phyloP scores from a whole-genome alignment of 1,140 invertebrate species.

The Aradophagus sp. region DNA sequence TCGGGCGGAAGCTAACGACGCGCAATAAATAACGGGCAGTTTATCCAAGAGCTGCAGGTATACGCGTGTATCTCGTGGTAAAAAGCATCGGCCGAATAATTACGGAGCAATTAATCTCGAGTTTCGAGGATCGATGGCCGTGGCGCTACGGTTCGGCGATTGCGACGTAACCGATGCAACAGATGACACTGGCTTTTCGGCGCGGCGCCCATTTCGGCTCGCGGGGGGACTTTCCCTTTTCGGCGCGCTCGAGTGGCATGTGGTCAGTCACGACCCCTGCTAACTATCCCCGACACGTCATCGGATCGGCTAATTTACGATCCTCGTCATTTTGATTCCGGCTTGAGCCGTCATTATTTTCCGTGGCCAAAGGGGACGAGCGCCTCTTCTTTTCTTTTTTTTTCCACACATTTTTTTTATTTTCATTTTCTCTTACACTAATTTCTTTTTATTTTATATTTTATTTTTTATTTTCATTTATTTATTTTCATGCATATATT shows the following conservation, averaged over 20 bases:
- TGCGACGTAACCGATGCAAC: constrained; percentile 70
- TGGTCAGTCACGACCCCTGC: constrained; percentile 60
- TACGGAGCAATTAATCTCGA: constrained; percentile 63
- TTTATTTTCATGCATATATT: too few relatives aligned
- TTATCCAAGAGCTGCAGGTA: constrained; percentile 38
- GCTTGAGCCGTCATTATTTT: too few relatives aligned
- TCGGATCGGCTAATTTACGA: constrained; percentile 66
- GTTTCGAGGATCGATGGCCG: constrained; percentile 52
- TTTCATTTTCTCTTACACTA: too few relatives aligned
- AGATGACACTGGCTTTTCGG: constrained; percentile 68
- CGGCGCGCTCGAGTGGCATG: constrained; percentile 64
- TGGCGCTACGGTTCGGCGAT: constrained; percentile 57
- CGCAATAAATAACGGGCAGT: constrained; percentile 51
- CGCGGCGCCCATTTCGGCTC: constrained; percentile 60
- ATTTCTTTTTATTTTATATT: too few relatives aligned
- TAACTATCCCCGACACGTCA: constrained; percentile 64
- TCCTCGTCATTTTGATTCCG: constrained; percentile 36
- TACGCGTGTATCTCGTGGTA: constrained; percentile 13
- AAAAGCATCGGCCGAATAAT: constrained; percentile 55
- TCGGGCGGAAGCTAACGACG: constrained; percentile 22
- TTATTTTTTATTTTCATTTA: too few relatives aligned
- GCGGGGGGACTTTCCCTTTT: constrained; percentile 58
- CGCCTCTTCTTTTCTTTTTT: too few relatives aligned
- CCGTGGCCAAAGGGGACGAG: too few relatives aligned
- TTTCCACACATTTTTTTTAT: too few relatives aligned